Evolutionary conservation across 1,140 invertebrate genomes (phyloP), one percentile per base, ranked within the genome.

Genomic region (Drosophila littoralis): DNA sequence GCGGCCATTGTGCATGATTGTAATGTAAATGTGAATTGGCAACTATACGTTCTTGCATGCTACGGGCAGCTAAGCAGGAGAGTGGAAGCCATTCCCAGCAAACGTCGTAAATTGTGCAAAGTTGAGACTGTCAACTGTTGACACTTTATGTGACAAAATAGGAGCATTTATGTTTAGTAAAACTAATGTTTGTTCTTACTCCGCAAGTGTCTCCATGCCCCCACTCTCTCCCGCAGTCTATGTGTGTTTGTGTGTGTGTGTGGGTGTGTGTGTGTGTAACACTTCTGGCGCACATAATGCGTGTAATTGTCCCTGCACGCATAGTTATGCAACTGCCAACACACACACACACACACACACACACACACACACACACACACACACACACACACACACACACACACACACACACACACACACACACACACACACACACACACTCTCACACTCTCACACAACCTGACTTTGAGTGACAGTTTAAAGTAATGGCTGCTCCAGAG

Each of bases 121-220:
- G 77, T 76, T 79, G 73, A 67, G 61, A 68, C 74, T 79, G 73
- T 79, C 74, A 79, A 79, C 77, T 75, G 63, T 72, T 79, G 77
- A 76, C 77, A 79, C 77, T 76, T 79, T 76, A 72, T 79, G 73
- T 79, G 77, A 76, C 77, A 76, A 79, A 72, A 79, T 76, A 72
- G 74, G 33, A 72, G 52, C 73, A 57, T 60, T 75, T 75, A 75
- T 78, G 76, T 71, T 70, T 65, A 64, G 57, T 46, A 69, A 73
- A 77, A 74, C 76, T 65, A 75, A 78, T 78, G 72, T 78, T 70
- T 74, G 43, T 74, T 73, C 42, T 66, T 38, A 22, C 42, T 35
- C 43, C 33, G 15, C 43, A 69, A 13, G 35, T 17, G 6, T 50
- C 10, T 50, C 45, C 15, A 12, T 1, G 9, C 9, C 22, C 8